A percentile compares a stretch with the other conserved stretches of the same genome.
Conservation (phyloP, 2,113 vertebrate species). For the Perca fluviatilis region DNA sequence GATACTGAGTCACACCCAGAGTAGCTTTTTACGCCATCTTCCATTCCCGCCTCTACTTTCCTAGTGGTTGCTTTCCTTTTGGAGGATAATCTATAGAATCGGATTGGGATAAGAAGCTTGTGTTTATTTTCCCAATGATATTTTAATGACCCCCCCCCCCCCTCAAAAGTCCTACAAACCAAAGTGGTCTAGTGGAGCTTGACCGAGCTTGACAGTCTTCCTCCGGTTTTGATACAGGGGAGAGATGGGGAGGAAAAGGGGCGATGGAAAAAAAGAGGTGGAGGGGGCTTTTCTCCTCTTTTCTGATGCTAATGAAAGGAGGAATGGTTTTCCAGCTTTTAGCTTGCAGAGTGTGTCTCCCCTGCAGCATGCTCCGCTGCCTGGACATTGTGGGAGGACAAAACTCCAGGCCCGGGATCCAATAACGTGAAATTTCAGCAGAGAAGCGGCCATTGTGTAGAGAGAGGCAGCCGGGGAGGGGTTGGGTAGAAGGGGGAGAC, state of each 20-base stretch:
- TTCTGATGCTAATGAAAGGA: constrained; percentile 88
- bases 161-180: constrained; percentile 57
- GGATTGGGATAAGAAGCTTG: constrained; percentile 82
- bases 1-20: constrained; percentile 46
- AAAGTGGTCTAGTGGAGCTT: constrained; percentile 77
- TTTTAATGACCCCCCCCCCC: constrained; percentile 63
- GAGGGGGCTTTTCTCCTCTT: constrained; percentile 77
- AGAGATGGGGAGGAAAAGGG: constrained; percentile 69
- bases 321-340: constrained; percentile 87
- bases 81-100: constrained; percentile 78
- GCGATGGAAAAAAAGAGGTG: constrained; percentile 50
- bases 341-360: constrained; percentile 88
- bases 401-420: constrained; percentile 86
- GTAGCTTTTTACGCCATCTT: constrained; percentile 50
- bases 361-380: constrained; percentile 87
- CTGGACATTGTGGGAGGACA: constrained; percentile 88
- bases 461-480: constrained; percentile 79
- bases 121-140: constrained; percentile 81
- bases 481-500: constrained; percentile 69
- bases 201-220: constrained; percentile 79
- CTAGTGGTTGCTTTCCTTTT: constrained; percentile 66
- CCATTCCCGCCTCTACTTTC: constrained; percentile 36
- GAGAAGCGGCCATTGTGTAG: constrained; percentile 87
- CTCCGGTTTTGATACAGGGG: constrained; percentile 77
- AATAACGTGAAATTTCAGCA: constrained; percentile 89